These are phyloP conservation scores for Hydropotes inermis DNA, from an alignment of 2,113 vertebrate species.

Conservation along the genomic window DNA sequence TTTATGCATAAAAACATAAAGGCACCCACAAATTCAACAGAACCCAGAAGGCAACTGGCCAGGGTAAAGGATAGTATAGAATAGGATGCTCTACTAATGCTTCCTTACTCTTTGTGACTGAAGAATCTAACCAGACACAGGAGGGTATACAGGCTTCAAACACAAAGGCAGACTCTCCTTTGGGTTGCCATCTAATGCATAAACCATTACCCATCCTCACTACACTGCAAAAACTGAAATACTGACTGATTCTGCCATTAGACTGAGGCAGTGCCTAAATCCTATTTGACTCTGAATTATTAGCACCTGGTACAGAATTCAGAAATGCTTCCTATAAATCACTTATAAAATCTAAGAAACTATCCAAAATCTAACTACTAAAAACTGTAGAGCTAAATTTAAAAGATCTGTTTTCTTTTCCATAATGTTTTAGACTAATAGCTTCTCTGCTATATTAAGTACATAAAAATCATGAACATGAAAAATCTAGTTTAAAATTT, in stretches of 20 bases:
- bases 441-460: background rate
- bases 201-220: background rate
- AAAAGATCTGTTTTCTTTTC: background rate
- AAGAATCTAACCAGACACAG: background rate
- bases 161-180: background rate
- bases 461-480: background rate
- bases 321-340: conserved; percentile 1
- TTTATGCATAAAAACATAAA: conserved; percentile 26
- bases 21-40: background rate
- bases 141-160: background rate
- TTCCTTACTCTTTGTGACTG: conserved; percentile 13
- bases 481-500: background rate
- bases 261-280: background rate
- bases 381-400: conserved; percentile 13
- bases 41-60: background rate
- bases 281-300: background rate
- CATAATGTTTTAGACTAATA: conserved; percentile 28
- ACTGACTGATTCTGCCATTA: background rate
- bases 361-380: conserved; percentile 8
- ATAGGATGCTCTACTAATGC: conserved; percentile 10
- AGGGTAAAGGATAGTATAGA: background rate
- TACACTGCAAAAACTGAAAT: background rate
- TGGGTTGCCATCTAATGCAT: background rate
- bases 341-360: conserved; percentile 31
- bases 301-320: background rate